A percentile compares a stretch with the other conserved stretches of the same genome.
phyloP scores from a whole-genome alignment of 2,113 vertebrate species.

The Theristicus caerulescens region DNA sequence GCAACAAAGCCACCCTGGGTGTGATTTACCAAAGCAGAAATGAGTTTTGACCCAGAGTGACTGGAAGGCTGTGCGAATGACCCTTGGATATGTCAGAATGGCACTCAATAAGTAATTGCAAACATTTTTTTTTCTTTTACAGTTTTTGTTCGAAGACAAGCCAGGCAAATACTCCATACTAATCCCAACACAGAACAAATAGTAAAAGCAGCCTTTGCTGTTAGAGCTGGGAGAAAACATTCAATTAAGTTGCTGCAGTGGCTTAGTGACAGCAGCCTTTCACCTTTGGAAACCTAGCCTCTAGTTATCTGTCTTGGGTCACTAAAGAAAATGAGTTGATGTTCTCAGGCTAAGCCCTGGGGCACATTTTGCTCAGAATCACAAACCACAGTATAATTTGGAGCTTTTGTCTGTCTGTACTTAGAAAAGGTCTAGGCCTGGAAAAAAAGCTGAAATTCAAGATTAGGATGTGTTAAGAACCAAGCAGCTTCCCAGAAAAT shows the following conservation, averaged over 20 bases:
- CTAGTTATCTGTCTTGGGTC: conserved; percentile 52
- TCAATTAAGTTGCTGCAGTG: conserved; percentile 59
- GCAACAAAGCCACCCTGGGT: conserved; percentile 16
- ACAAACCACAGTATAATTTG: conserved; percentile 21
- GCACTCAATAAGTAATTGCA: conserved; percentile 43
- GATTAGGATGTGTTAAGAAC: background rate
- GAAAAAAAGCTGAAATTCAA: background rate
- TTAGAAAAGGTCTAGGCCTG: background rate
- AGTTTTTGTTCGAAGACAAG: background rate
- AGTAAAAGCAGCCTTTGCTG: conserved; percentile 28
- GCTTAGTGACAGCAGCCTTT: conserved; percentile 60
- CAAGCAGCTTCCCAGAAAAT: background rate
- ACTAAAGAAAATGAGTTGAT: conserved; percentile 50
- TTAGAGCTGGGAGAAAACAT: conserved; percentile 51
- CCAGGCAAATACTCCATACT: conserved; percentile 26
- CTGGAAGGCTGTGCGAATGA: conserved; percentile 21
- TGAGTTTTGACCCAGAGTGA: conserved; percentile 48
- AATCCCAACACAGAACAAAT: conserved; percentile 43
- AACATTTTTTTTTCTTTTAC: background rate
- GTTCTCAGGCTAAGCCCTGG: conserved; percentile 38
- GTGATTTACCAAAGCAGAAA: conserved; percentile 56
- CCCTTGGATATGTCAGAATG: conserved; percentile 47
- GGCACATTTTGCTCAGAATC: conserved; percentile 36
- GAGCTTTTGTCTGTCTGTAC: background rate
- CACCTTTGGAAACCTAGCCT: conserved; percentile 39